Evolutionary conservation across 2,888 invertebrate species (phyloP).

Genomic region (Ceratothoa steindachneri): DNA sequence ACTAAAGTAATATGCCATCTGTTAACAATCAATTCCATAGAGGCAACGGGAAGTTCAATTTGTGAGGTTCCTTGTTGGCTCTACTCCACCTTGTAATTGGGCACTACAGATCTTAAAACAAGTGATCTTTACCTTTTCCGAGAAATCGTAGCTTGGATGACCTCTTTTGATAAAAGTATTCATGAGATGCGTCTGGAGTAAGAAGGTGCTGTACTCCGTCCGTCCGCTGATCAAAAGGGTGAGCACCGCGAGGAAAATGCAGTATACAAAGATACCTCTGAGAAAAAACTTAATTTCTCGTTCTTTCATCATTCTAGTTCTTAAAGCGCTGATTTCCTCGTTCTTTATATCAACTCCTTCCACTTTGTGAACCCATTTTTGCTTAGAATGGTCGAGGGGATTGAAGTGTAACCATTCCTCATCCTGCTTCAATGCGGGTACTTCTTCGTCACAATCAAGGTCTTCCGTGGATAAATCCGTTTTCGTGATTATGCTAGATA

Average conservation of each 20-base stretch:
- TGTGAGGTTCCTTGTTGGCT: no score
- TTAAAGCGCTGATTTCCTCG: slow-evolving; percentile 5
- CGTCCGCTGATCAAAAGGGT: slow-evolving; percentile 55
- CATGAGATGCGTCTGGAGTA: slow-evolving; percentile 53
- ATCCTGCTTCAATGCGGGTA: slow-evolving; percentile 51
- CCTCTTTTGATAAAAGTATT: slow-evolving; percentile 48
- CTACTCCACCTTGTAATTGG: no score
- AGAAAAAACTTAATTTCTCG: slow-evolving; percentile 55
- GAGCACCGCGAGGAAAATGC: slow-evolving; percentile 56
- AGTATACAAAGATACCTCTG: slow-evolving; percentile 55
- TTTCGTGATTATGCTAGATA: slow-evolving; percentile 48
- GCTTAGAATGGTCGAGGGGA: slow-evolving; percentile 17
- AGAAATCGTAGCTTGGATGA: slow-evolving; percentile 9
- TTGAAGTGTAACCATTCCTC: slow-evolving; percentile 52
- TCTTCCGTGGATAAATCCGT: slow-evolving; percentile 52
- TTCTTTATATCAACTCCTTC: slow-evolving; percentile 31
- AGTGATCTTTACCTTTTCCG: not conserved
- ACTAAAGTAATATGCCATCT: no score
- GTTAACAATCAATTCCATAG: no score
- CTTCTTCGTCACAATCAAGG: slow-evolving; percentile 52
- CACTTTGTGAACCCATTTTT: slow-evolving; percentile 20
- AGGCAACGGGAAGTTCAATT: no score
- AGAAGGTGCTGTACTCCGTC: slow-evolving; percentile 53
- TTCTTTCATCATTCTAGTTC: slow-evolving; percentile 51
- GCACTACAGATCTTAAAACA: no score